Base-by-base conservation (phyloP, 2,888 invertebrate species). In the Nebria salina region DNA sequence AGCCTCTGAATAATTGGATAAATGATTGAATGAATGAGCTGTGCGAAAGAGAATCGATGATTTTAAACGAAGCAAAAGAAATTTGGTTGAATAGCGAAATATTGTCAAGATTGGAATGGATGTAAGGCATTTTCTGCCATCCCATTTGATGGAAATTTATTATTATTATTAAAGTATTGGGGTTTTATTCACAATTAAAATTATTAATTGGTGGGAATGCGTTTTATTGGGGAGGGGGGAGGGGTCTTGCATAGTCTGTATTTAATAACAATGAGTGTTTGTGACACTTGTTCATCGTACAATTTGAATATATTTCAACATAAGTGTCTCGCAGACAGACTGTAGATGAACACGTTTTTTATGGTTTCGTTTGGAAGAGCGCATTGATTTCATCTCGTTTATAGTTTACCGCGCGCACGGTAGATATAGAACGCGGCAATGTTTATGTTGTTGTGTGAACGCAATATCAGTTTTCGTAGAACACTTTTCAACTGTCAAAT, bases 401-500 rank as follows among this genome's bases (percentile, higher is more conserved):
- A 54, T 54, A 54, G 54, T 54, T 54, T 54, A 54, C 54, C 54
- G 54, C 54, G 54, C 54, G 54, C 11, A 8, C 7, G 54, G 54
- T 13, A 8, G 54, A 13, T 54, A 54, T 54, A 70, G 34, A 11
- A 70, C 6, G 20, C 26, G 26, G 20, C 26, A 11, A 70, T 70
- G 25, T 34, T 8, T 7, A 7, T 66, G 25, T 70, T 20, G 25
- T 26, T 70, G 70, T 70, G 34, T 42, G 73, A 15, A 41, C n/a
- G 73, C 73, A 34, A 42, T 79, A 79, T 79, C 79, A 79, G 66
- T 79, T 79, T 79, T 79, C 79, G 74, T 74, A 73, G 82, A 83
- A 84, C 75, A 75, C 78, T 78, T 83, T 78, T 83, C 83, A 83
- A 72, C 81, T 82, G 84, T 83, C 84, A 82, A 81, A 83, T 83